Conservation (phyloP, 2,888 invertebrate species). For the Cerastis leucographa region DNA sequence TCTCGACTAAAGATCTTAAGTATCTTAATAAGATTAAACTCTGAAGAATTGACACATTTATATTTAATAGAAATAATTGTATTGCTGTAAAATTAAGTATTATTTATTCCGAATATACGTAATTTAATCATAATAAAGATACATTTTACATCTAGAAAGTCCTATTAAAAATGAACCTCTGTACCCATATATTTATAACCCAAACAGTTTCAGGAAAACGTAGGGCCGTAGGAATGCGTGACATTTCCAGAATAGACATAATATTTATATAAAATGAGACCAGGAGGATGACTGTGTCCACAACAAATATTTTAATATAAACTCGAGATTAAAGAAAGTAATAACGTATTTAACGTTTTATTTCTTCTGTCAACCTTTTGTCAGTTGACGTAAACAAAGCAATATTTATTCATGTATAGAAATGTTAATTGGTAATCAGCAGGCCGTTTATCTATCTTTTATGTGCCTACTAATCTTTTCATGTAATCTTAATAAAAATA, state of each 20-base stretch:
- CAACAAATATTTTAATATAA: constrained; percentile 19
- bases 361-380: neutral
- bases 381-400: constrained; percentile 7
- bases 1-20: neutral
- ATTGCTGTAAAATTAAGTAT: neutral
- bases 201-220: constrained; percentile 31
- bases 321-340: constrained; percentile 18
- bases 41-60: neutral
- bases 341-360: constrained; percentile 4
- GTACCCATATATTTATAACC: constrained; percentile 55
- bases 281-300: constrained; percentile 25
- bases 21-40: neutral
- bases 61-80: neutral
- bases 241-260: constrained; percentile 56
- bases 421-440: constrained; percentile 5
- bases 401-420: constrained; percentile 16
- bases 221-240: constrained; percentile 54
- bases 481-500: neutral
- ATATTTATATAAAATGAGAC: constrained; percentile 54
- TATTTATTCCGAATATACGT: neutral
- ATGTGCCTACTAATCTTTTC: neutral
- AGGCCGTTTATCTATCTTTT: neutral
- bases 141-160: constrained; percentile 20
- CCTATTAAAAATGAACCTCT: constrained; percentile 7
- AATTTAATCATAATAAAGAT: neutral